Percentiles rank a stretch among this genome's conserved stretches.
Evolutionary conservation across 2,888 invertebrate species (phyloP).

Genomic region (Agonopterix arenella): DNA sequence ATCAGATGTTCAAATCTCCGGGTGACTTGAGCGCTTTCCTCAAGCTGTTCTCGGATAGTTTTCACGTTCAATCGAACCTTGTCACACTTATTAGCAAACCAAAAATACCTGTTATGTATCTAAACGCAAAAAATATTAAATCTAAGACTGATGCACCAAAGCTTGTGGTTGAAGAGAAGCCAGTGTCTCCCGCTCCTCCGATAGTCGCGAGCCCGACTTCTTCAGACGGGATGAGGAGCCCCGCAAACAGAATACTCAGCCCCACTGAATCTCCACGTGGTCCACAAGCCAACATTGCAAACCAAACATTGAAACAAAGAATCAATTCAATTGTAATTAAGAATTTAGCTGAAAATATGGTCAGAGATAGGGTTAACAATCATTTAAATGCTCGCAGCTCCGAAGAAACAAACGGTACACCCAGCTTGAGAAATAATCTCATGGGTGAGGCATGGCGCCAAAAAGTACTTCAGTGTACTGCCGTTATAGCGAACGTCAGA

Average conservation of each 20-base stretch:
- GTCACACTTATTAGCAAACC: slow-evolving; percentile 89
- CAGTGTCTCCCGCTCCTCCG: slow-evolving; percentile 51
- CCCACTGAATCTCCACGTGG: slow-evolving; percentile 69
- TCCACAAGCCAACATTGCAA: slow-evolving; percentile 73
- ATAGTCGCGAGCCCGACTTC: slow-evolving; percentile 61
- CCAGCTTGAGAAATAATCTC: slow-evolving; percentile 58
- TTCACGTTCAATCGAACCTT: slow-evolving; percentile 94
- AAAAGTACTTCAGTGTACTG: slow-evolving; percentile 87
- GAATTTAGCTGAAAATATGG: slow-evolving; percentile 91
- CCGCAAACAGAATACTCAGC: slow-evolving; percentile 70
- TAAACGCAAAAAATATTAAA: slow-evolving; percentile 70
- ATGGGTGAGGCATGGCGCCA: slow-evolving; percentile 88
- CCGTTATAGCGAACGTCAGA: slow-evolving; percentile 86
- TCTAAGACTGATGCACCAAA: slow-evolving; percentile 71
- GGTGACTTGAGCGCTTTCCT: slow-evolving; percentile 93
- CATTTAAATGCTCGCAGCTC: slow-evolving; percentile 62
- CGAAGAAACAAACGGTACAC: slow-evolving; percentile 61
- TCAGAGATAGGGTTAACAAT: slow-evolving; percentile 65
- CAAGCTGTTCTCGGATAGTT: slow-evolving; percentile 95
- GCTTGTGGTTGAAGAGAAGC: slow-evolving; percentile 58
- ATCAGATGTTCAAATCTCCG: slow-evolving; percentile 92
- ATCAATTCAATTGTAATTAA: slow-evolving; percentile 92
- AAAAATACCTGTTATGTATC: slow-evolving; percentile 80
- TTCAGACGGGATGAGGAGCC: slow-evolving; percentile 61
- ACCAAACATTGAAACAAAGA: slow-evolving; percentile 90